Evolutionary conservation across 2,888 invertebrate genomes (phyloP), one percentile per base, ranked within the genome.

Genomic region (Lissonota sp.): DNA sequence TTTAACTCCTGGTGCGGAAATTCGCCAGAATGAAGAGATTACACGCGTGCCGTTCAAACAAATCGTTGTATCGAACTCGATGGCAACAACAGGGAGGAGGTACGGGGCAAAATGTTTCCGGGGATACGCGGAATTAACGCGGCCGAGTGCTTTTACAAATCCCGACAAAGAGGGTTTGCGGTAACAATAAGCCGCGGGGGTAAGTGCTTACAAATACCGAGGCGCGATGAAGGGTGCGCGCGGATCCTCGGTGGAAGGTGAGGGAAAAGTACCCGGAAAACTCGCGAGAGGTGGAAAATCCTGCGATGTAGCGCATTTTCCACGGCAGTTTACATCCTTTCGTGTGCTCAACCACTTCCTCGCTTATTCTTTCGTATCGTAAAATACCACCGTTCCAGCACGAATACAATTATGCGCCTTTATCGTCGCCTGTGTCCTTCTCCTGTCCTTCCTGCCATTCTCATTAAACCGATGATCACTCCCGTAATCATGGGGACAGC

Each of bases 101-200:
- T 7, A 8, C 2, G 14, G 46, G 60, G 44, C 6, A 39, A 44
- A 37, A 58, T 83, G 82, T 85, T 83, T 85, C 86, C 86, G 80
- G 75, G 64, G 69, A 73, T 82, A 69, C 78, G 76, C 75, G 84
- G 86, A 88, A 88, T 90, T 89, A 88, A 88, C 88, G 87, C 86
- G 70, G 84, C 83, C 85, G 87, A 90, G 89, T 87, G 89, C 87
- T 89, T 90, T 88, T 86, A 88, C 87, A 89, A 88, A 90, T 88
- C 88, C 87, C 85, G 86, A 89, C 88, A 88, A 89, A 88, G 87
- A 88, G 88, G 88, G 85, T 87, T 39, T 84, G 86, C 72, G 87
- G 88, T 86, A 89, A 89, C 89, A 89, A 89, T 89, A 89, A 88
- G 88, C 89, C 87, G 82, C 84, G 84, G 79, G 86, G 86, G 84